Percentiles rank a stretch among this genome's conserved stretches.
Evolutionary conservation across 64 coral and sea anemone genomes (phyloP).

Genomic region (Platygyra sinensis): DNA sequence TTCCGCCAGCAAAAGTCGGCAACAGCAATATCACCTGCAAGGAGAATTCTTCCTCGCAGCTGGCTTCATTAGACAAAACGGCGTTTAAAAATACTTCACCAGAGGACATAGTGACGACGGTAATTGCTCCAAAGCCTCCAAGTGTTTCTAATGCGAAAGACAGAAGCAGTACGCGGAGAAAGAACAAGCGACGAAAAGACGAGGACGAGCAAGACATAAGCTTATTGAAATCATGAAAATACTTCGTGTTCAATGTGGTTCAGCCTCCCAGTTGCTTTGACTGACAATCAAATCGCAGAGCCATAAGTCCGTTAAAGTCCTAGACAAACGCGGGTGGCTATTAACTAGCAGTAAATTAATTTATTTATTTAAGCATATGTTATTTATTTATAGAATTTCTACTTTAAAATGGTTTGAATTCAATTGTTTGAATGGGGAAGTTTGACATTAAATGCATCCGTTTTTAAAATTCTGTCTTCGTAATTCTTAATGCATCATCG

Average conservation of each 20-base stretch:
- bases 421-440: not conserved
- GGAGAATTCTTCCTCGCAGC: not conserved
- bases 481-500: not conserved
- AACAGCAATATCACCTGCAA: conserved; percentile 32
- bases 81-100: not conserved
- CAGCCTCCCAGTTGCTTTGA: too few relatives aligned
- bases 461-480: not conserved
- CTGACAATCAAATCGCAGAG: too few relatives aligned
- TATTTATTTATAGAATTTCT: not conserved
- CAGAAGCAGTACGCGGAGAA: not conserved
- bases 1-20: conserved; percentile 11
- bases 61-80: not conserved
- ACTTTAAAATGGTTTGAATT: not conserved
- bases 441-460: not conserved
- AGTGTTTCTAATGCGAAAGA: conserved; percentile 20
- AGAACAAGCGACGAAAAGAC: conserved; percentile 4
- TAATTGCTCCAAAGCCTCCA: conserved; percentile 18
- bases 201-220: not conserved
- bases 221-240: not conserved
- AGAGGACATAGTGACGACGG: not conserved
- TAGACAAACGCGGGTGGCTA: not conserved
- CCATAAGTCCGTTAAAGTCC: too few relatives aligned
- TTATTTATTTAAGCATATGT: not conserved
- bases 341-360: not conserved
- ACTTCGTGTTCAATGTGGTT: not conserved